These are phyloP conservation scores for Zaprionus tsacasi DNA, from an alignment of 1,140 invertebrate genomes.

Conservation along the genomic window DNA sequence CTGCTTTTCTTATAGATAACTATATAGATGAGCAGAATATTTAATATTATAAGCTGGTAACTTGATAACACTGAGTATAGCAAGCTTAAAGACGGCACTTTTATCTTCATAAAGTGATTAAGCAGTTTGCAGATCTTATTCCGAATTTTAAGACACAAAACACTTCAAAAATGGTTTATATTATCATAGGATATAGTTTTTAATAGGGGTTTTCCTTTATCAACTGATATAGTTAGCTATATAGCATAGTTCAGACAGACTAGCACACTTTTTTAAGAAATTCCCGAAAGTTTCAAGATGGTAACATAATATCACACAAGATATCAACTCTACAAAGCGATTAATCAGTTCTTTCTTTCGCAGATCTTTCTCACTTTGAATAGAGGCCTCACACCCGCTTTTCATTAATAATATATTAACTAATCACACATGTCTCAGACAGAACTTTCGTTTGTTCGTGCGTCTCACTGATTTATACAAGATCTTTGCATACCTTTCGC, in stretches of 20 bases:
- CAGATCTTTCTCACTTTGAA: background rate
- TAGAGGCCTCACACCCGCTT: background rate
- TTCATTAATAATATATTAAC: slow-evolving; percentile 13
- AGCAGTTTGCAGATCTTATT: background rate
- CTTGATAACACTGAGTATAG: too few species aligned
- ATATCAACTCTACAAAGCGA: background rate
- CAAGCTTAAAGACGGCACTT: too few species aligned
- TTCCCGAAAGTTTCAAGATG: background rate
- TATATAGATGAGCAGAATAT: background rate
- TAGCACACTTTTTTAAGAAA: too few species aligned
- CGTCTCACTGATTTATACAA: slow-evolving; percentile 10
- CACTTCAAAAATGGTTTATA: too few species aligned
- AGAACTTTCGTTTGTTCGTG: slow-evolving; percentile 63
- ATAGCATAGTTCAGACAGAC: too few species aligned
- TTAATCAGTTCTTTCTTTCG: background rate
- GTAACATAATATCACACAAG: background rate
- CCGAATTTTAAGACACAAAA: too few species aligned
- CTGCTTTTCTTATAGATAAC: background rate
- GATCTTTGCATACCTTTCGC: slow-evolving; percentile 86
- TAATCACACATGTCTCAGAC: slow-evolving; percentile 6
- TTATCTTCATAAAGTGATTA: too few species aligned
- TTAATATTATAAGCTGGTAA: background rate
- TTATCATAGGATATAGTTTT: too few species aligned
- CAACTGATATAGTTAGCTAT: too few species aligned
- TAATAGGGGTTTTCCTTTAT: too few species aligned